Conservation (phyloP, 2,113 vertebrate genomes). For the Dasypus novemcinctus region DNA sequence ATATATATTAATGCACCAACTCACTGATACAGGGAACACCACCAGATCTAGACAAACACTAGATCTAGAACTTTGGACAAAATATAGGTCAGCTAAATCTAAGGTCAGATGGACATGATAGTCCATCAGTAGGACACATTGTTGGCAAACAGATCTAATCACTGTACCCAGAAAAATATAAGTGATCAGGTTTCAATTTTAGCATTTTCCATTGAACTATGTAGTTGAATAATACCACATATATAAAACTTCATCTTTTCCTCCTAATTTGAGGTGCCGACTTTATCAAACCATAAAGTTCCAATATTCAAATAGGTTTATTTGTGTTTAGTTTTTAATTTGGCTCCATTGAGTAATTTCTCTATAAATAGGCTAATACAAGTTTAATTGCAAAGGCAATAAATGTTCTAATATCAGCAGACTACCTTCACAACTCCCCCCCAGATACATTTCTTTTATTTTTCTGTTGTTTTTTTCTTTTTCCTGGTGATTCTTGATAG, state of each 20-base stretch:
- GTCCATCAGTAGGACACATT: accelerated
- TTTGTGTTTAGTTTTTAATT: neutral
- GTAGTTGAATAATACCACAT: neutral
- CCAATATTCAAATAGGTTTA: neutral
- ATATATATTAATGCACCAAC: neutral
- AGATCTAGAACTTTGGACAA: neutral
- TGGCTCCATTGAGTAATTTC: neutral
- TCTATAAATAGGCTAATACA: neutral
- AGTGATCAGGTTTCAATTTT: neutral
- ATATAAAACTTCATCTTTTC: neutral
- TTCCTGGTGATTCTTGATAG: neutral
- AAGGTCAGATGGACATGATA: neutral
- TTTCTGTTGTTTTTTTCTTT: neutral
- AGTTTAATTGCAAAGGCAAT: neutral
- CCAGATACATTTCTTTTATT: neutral
- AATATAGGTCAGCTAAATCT: no score
- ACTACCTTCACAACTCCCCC: neutral
- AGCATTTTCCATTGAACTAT: neutral
- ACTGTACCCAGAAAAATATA: neutral
- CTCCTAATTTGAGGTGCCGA: neutral
- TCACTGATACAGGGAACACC: neutral
- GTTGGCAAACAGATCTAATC: neutral
- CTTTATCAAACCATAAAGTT: neutral
- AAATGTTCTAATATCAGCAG: neutral
- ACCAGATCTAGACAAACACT: neutral